Base-by-base conservation (phyloP, 1,140 invertebrate genomes). In the Rhagoletis zephyria region DNA sequence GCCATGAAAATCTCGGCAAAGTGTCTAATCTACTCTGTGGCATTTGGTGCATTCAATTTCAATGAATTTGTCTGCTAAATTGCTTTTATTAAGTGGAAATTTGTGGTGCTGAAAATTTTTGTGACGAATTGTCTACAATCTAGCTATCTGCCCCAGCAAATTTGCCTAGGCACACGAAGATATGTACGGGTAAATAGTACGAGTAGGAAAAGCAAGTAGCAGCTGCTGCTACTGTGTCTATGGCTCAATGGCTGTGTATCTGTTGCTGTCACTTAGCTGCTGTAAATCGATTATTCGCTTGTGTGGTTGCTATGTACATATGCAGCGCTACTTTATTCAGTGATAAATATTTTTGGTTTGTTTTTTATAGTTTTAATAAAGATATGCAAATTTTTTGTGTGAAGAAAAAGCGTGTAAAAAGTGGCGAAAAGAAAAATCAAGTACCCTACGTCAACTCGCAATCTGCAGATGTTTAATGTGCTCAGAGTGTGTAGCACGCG, bases 201-300 rank as follows among this genome's bases (percentile, higher is more conserved):
- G 30, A 30, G n/a, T 56, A 81, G n/a, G n/a, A 63, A 63, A 63
- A 16, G n/a, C 61, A 63, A 30, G n/a, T 16, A 63, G 19, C 74
- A 81, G 74, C 74, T 81, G 67, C 74, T 77, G 70, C 42, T 77
- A 16, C 42, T 67, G 45, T 45, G 14, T n/a, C 42, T 81, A 42
- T 56, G 74, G 30, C 30, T 81, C 74, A 30, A 48, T 59, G 74
- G 42, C 48, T 81, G 74, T 81, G 74, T 81, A 81, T 81, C 74
- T 81, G 74, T 56, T 81, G 74, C 74, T 81, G 74, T 9, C 51
- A 56, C 7, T 4, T 19, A 56, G 74, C 74, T 56, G 74, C 48
- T 81, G 74, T 81, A 51, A 81, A 81, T 81, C 74, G 74, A 81
- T 81, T 81, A 81, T 81, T 81, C 74, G 7, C 48, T 56, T 30